Evolutionary conservation across 1,140 invertebrate genomes (phyloP).

Genomic region (Gryon sp.): DNA sequence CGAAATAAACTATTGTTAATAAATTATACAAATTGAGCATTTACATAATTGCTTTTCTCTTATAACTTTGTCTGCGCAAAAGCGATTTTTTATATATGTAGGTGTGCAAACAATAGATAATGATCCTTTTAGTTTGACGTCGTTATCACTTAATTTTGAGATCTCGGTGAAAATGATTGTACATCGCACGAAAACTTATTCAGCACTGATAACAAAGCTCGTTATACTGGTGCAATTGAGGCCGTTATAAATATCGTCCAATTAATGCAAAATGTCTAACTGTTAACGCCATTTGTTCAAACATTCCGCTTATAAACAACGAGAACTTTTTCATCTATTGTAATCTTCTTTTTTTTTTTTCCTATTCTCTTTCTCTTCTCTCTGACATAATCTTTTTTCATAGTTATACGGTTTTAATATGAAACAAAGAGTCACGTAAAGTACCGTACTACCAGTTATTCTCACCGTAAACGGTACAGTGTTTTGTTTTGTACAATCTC

Average conservation of each 20-base stretch:
- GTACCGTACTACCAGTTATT: constrained; percentile 40
- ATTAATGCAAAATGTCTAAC: constrained; percentile 48
- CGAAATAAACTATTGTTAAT: too few relatives aligned
- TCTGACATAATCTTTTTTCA: too few relatives aligned
- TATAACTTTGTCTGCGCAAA: too few relatives aligned
- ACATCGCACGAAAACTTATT: too few relatives aligned
- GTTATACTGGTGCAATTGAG: constrained; percentile 20
- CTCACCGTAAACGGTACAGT: constrained; percentile 44
- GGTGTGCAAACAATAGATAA: too few relatives aligned
- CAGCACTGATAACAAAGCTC: constrained; percentile 24
- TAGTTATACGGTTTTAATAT: constrained; percentile 31
- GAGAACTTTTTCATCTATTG: constrained; percentile 3
- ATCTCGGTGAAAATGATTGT: too few relatives aligned
- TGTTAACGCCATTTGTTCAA: constrained; percentile 42
- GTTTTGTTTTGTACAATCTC: constrained; percentile 32
- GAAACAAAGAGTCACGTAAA: constrained; percentile 37
- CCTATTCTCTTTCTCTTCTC: background rate
- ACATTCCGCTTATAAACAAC: constrained; percentile 24
- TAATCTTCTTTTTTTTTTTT: constrained; percentile 1
- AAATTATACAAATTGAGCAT: too few relatives aligned
- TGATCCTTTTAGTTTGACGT: too few relatives aligned
- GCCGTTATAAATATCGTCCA: constrained; percentile 27
- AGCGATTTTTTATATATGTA: too few relatives aligned
- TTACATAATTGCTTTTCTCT: too few relatives aligned
- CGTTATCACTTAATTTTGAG: too few relatives aligned